A percentile compares a stretch with the other conserved stretches of the same genome.
Evolutionary conservation across 64 coral and sea anemone species (phyloP).

Genomic region (Pocillopora verrucosa): DNA sequence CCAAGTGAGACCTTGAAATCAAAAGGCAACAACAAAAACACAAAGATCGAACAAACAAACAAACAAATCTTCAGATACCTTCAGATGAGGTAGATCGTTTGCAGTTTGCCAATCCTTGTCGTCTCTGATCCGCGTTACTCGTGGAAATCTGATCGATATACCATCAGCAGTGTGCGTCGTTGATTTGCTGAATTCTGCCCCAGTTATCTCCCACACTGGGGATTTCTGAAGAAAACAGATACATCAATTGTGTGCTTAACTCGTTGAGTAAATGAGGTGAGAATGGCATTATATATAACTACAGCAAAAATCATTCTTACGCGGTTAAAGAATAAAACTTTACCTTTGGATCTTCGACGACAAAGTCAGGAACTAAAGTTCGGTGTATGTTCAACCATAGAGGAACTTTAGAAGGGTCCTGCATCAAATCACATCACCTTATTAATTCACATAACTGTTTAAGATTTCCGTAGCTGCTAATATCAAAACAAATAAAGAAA

Average conservation of each 20-base stretch:
- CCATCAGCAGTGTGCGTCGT: conserved; percentile 93
- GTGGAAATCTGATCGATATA: conserved; percentile 92
- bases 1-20: neutral
- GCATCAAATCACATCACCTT: neutral
- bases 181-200: conserved; percentile 96
- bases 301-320: neutral
- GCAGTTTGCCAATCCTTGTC: conserved; percentile 98
- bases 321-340: neutral
- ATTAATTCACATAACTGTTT: neutral
- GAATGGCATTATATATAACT: too few species aligned
- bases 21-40: neutral
- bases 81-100: conserved; percentile 79
- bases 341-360: conserved; percentile 94
- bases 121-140: conserved; percentile 85
- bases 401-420: conserved; percentile 84
- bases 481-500: too few species aligned
- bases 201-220: conserved; percentile 97
- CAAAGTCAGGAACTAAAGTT: conserved; percentile 87
- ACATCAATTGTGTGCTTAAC: neutral
- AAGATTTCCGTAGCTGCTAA: too few species aligned
- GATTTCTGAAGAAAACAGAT: conserved; percentile 64
- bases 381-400: conserved; percentile 81
- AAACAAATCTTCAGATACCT: conserved; percentile 32
- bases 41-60: neutral
- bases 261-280: too few species aligned